A percentile compares a stretch with the other conserved stretches of the same genome.
Evolutionary conservation across 2,797 vertebrate species (phyloP).

Genomic region (Cichlasoma orientale): DNA sequence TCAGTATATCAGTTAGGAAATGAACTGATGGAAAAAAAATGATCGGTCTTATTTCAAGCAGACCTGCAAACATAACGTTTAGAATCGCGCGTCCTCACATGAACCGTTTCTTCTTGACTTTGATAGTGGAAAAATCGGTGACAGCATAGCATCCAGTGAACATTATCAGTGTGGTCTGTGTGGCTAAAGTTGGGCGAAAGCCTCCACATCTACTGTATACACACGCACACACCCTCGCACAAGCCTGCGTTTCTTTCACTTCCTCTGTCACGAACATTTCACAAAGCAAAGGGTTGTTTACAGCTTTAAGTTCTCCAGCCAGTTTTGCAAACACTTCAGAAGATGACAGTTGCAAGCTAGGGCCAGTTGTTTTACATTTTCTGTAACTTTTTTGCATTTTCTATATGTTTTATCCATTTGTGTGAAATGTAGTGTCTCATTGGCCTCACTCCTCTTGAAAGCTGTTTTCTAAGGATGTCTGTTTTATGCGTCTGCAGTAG

Average conservation of each 20-base stretch:
- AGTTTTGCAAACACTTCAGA: background rate
- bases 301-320: slow-evolving; percentile 3
- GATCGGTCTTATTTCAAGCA: background rate
- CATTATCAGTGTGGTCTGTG: slow-evolving; percentile 42
- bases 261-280: slow-evolving; percentile 42
- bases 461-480: slow-evolving; percentile 16
- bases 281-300: slow-evolving; percentile 8
- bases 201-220: slow-evolving; percentile 6
- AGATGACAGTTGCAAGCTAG: background rate
- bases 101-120: background rate
- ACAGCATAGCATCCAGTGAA: slow-evolving; percentile 8
- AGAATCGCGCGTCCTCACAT: background rate
- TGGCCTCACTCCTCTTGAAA: background rate
- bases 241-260: slow-evolving; percentile 25
- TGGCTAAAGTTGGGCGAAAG: slow-evolving; percentile 17
- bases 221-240: background rate
- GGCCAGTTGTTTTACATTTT: background rate
- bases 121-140: background rate
- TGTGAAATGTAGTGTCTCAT: background rate
- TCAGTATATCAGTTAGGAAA: background rate
- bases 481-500: slow-evolving; percentile 27
- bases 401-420: background rate
- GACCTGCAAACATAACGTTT: background rate
- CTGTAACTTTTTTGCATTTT: background rate
- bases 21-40: background rate